Percentiles rank a stretch among this genome's conserved stretches.
Evolutionary conservation across 2,888 invertebrate genomes (phyloP).

Genomic region (Epinotia ramella): DNA sequence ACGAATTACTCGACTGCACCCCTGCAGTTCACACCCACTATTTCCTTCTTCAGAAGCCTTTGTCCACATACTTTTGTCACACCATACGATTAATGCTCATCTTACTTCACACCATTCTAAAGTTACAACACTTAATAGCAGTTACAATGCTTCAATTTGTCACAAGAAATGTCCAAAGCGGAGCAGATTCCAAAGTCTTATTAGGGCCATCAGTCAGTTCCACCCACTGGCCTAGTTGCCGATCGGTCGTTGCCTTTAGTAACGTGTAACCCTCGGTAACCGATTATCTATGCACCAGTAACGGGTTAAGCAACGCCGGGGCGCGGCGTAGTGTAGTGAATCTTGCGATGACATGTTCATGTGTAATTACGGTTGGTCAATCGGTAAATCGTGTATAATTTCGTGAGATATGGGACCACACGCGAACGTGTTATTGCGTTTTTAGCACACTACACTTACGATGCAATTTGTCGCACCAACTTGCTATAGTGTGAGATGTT

Average conservation of each 20-base stretch:
- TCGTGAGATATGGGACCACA: not conserved
- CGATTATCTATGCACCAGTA: conserved; percentile 39
- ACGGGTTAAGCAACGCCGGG: conserved; percentile 34
- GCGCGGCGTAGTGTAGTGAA: not conserved
- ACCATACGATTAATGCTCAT: not conserved
- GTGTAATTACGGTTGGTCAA: conserved; percentile 4
- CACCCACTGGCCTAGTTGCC: conserved; percentile 32
- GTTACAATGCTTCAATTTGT: conserved; percentile 6
- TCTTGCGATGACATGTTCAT: conserved; percentile 6
- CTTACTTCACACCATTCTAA: not conserved
- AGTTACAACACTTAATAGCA: not conserved
- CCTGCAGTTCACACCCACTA: no score
- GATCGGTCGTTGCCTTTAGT: conserved; percentile 21
- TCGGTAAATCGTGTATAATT: not conserved
- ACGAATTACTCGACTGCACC: no score
- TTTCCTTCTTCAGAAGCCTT: no score
- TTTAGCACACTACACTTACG: no score
- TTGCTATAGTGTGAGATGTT: no score
- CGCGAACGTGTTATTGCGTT: not conserved
- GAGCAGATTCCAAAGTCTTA: conserved; percentile 1
- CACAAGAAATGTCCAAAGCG: not conserved
- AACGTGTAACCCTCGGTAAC: conserved; percentile 32
- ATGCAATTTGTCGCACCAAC: no score
- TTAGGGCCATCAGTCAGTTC: conserved; percentile 18
- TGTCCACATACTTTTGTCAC: not conserved